Evolutionary conservation across 35 echinoderm and acorn worm species (phyloP).

Genomic region (Ptychodera flava): DNA sequence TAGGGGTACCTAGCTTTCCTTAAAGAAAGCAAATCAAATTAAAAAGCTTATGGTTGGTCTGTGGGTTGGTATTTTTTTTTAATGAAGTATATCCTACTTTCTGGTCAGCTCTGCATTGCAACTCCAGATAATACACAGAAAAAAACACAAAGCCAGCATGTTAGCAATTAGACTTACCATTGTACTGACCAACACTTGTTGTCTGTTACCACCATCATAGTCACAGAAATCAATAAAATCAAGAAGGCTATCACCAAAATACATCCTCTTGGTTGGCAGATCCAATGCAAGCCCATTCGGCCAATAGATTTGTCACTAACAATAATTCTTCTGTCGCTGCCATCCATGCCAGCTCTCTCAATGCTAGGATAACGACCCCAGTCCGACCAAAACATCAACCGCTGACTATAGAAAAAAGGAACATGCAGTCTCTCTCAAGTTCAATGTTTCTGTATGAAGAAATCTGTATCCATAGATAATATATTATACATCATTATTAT

Average conservation of each 20-base stretch:
- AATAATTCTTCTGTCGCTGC: conserved; percentile 42
- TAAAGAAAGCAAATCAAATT: no score
- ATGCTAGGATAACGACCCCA: conserved; percentile 55
- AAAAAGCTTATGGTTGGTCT: no score
- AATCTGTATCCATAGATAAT: no score
- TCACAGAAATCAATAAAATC: conserved; percentile 68
- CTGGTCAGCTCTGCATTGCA: no score
- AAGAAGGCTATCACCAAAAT: conserved; percentile 44
- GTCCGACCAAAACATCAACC: conserved; percentile 63
- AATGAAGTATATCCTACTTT: no score
- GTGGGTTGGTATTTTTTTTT: no score
- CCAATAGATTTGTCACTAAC: conserved; percentile 30
- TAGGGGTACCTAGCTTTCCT: no score
- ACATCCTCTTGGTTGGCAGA: conserved; percentile 45
- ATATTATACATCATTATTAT: no score
- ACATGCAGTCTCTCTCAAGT: no score
- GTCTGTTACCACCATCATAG: conserved; percentile 50
- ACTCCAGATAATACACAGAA: no score
- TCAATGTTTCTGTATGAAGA: no score
- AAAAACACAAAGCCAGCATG: no score
- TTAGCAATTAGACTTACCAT: conserved; percentile 40
- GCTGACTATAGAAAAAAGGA: conserved; percentile 34
- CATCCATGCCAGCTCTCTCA: conserved; percentile 66
- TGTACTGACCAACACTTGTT: neutral
- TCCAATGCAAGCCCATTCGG: conserved; percentile 59